Percentiles rank a stretch among this genome's conserved stretches.
Evolutionary conservation across 2,113 vertebrate species (phyloP).

Genomic region (Poecilia latipinna): DNA sequence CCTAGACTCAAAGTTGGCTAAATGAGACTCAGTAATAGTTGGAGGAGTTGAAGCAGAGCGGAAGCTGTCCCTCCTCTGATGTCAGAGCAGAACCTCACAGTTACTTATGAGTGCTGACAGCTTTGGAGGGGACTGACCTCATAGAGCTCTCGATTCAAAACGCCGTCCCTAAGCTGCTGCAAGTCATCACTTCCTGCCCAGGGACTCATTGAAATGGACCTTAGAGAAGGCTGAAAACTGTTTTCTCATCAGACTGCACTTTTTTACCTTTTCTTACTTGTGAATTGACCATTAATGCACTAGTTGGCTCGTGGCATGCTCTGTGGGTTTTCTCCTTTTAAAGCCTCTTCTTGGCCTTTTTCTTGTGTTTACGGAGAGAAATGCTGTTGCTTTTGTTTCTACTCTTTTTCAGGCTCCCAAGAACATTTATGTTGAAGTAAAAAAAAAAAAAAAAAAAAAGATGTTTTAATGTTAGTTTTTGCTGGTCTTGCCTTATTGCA

Average conservation of each 20-base stretch:
- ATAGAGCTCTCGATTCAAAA: conserved; percentile 40
- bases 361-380: conserved; percentile 9
- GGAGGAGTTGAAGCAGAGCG: neutral
- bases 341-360: neutral
- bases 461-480: conserved; percentile 22
- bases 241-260: conserved; percentile 3
- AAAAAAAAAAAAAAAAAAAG: neutral
- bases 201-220: conserved; percentile 40
- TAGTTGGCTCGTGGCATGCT: neutral
- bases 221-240: conserved; percentile 23
- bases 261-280: neutral
- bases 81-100: conserved; percentile 9
- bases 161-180: conserved; percentile 30
- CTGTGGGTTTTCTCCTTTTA: neutral
- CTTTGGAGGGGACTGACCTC: conserved; percentile 57
- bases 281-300: conserved; percentile 23
- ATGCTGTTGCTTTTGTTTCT: neutral
- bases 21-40: neutral
- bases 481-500: conserved; percentile 26
- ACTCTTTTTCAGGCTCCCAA: conserved; percentile 21
- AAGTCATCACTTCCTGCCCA: conserved; percentile 46
- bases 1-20: neutral
- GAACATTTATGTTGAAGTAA: conserved; percentile 32
- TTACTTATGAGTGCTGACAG: conserved; percentile 49
- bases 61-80: conserved; percentile 5